Conservation (phyloP, 2,797 vertebrate species). For the Cirrhinus mrigala region DNA sequence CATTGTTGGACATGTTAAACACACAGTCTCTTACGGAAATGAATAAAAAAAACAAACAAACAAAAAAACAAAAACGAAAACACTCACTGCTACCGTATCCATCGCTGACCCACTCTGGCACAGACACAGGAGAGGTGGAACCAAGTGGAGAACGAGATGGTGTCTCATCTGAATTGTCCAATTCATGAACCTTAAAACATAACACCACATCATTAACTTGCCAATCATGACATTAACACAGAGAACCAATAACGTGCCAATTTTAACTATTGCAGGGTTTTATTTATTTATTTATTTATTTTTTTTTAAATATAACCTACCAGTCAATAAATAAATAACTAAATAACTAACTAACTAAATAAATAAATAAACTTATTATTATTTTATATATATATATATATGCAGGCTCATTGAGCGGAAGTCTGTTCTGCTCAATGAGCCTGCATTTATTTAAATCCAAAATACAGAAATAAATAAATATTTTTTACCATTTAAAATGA, state of each 20-base stretch:
- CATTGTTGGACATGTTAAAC: neutral
- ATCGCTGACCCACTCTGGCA: slow-evolving; percentile 76
- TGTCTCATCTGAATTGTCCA: slow-evolving; percentile 79
- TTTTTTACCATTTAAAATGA: too few species aligned
- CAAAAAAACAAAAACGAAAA: neutral
- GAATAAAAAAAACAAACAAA: neutral
- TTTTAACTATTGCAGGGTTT: neutral
- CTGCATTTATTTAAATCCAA: too few species aligned
- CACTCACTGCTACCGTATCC: slow-evolving; percentile 88
- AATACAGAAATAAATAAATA: too few species aligned
- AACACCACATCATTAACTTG: neutral
- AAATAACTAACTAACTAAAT: too few species aligned
- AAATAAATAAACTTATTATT: too few species aligned
- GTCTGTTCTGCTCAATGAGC: too few species aligned
- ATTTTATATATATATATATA: too few species aligned
- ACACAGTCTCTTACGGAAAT: neutral
- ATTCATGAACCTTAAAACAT: slow-evolving; percentile 75
- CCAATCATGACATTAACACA: neutral
- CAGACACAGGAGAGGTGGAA: slow-evolving; percentile 77
- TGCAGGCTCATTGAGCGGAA: too few species aligned
- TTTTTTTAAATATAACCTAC: too few species aligned
- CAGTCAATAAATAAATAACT: too few species aligned
- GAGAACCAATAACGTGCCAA: neutral
- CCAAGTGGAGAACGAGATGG: slow-evolving; percentile 79
- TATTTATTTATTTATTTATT: too few species aligned